Conservation (phyloP, 2,113 vertebrate species). For the Chrysochloris asiatica region DNA sequence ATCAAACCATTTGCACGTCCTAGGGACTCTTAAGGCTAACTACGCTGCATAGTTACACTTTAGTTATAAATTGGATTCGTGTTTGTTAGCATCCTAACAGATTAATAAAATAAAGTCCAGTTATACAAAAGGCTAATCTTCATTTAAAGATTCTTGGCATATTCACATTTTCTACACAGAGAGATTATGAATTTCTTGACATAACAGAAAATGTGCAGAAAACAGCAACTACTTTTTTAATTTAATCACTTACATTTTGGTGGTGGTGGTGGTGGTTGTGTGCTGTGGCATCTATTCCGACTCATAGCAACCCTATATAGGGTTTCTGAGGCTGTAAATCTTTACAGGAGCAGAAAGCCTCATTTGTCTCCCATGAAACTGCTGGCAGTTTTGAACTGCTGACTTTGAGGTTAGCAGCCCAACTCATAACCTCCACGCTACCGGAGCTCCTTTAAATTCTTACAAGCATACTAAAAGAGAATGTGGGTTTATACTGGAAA, state of each 20-base stretch:
- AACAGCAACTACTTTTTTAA: conserved; percentile 39
- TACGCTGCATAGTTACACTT: neutral
- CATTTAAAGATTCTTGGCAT: conserved; percentile 17
- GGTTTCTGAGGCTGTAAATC: too few species aligned
- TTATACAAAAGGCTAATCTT: conserved; percentile 26
- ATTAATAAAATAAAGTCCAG: conserved; percentile 30
- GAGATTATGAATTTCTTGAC: conserved; percentile 17
- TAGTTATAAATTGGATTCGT: conserved; percentile 71
- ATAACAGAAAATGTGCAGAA: conserved; percentile 35
- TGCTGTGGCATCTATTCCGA: too few species aligned
- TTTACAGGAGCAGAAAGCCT: too few species aligned
- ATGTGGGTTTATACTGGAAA: conserved; percentile 41
- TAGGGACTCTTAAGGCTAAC: neutral
- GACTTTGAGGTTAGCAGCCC: too few species aligned
- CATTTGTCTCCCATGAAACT: too few species aligned
- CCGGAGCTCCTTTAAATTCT: conserved; percentile 31
- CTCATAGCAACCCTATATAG: too few species aligned
- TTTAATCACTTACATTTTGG: neutral
- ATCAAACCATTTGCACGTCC: neutral
- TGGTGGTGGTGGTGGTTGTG: too few species aligned
- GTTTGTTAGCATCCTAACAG: conserved; percentile 70
- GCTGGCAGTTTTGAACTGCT: too few species aligned
- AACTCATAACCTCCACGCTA: too few species aligned
- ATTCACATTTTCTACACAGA: conserved; percentile 38
- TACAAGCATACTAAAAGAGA: conserved; percentile 22